A percentile compares a stretch with the other conserved stretches of the same genome.
These are phyloP conservation scores for Sinocyclocheilus maitianheensis DNA, from an alignment of 2,113 vertebrate genomes.

Conservation along the genomic window DNA sequence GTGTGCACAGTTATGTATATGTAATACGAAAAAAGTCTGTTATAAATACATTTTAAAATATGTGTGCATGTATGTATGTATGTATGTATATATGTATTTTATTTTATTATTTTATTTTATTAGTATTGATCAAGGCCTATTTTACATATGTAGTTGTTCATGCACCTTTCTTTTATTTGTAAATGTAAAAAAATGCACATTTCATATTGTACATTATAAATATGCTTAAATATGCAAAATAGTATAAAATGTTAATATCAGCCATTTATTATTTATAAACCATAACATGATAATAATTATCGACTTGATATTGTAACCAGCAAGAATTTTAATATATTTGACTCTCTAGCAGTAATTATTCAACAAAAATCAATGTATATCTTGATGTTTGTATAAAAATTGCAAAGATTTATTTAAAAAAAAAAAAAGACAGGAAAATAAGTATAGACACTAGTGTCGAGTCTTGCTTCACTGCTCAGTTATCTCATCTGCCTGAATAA, in stretches of 20 bases:
- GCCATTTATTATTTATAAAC: not conserved
- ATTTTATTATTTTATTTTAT: too few relatives aligned
- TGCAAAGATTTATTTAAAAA: too few relatives aligned
- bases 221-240: not conserved
- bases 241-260: not conserved
- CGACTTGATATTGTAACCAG: not conserved
- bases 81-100: too few relatives aligned
- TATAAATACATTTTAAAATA: too few relatives aligned
- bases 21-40: too few relatives aligned
- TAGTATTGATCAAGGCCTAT: too few relatives aligned
- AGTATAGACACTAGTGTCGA: not conserved
- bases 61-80: too few relatives aligned
- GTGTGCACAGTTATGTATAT: too few relatives aligned
- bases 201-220: not conserved
- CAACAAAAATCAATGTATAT: not conserved
- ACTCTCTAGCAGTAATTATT: not conserved
- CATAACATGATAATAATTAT: not conserved
- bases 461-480: not conserved
- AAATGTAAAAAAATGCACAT: too few relatives aligned
- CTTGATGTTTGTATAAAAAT: not conserved
- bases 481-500: conserved; percentile 31
- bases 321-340: not conserved
- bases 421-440: too few relatives aligned
- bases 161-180: not conserved
- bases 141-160: not conserved